Percentiles rank a stretch among this genome's conserved stretches.
phyloP scores from a whole-genome alignment of 1,140 invertebrate species.

The Thaumetopoea pityocampa region DNA sequence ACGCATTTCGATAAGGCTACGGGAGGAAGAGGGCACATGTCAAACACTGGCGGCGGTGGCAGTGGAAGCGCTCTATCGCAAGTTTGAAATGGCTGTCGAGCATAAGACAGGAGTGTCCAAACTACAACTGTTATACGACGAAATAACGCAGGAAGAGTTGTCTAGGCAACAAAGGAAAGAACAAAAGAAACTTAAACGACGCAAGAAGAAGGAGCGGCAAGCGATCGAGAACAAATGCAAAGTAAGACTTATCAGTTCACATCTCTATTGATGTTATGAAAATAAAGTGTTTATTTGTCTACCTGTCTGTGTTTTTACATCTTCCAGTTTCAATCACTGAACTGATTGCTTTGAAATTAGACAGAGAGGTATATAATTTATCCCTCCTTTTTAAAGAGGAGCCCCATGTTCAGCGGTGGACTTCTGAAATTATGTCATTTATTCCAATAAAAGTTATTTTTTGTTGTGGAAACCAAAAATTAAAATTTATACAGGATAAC shows the following conservation, averaged over 20 bases:
- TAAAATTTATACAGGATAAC: no score
- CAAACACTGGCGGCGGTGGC: slow-evolving; percentile 93
- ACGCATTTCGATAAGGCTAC: slow-evolving; percentile 88
- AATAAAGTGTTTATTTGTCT: no score
- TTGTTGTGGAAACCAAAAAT: no score
- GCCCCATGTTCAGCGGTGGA: no score
- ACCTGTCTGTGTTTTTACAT: no score
- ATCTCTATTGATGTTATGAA: no score
- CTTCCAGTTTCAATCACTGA: no score
- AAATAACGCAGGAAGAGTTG: slow-evolving; percentile 89
- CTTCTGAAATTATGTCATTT: no score
- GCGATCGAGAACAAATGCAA: slow-evolving; percentile 65
- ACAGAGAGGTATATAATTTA: no score
- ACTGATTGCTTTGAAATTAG: no score
- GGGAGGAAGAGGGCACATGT: slow-evolving; percentile 93
- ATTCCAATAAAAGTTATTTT: no score
- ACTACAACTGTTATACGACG: slow-evolving; percentile 87
- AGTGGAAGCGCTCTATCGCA: slow-evolving; percentile 89
- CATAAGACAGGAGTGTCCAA: slow-evolving; percentile 92
- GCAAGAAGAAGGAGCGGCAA: slow-evolving; percentile 85
- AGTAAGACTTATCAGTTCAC: slow-evolving; percentile 24
- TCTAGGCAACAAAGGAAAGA: slow-evolving; percentile 89
- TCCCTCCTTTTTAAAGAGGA: no score
- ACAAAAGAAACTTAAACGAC: slow-evolving; percentile 90
- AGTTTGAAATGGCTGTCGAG: slow-evolving; percentile 93